These are phyloP conservation scores for Aurelia sp. DNA, from an alignment of 30 jellyfish, hydroid and myxozoan genomes.

Conservation along the genomic window DNA sequence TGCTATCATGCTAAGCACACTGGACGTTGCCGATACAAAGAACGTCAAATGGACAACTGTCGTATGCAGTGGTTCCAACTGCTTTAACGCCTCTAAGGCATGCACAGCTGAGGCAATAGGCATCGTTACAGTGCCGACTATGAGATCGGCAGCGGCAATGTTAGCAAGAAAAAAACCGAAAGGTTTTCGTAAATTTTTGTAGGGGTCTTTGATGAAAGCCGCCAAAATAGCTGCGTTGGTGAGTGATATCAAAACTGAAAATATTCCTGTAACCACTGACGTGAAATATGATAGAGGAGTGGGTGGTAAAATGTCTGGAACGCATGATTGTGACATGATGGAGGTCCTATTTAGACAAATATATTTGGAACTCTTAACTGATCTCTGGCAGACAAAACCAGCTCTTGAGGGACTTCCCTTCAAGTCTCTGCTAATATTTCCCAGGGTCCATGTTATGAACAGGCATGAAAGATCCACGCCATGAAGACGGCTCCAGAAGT, in stretches of 20 bases:
- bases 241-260: constrained; percentile 51
- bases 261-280: constrained; percentile 42
- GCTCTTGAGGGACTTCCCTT: no score
- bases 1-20: constrained; percentile 80
- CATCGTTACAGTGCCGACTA: constrained; percentile 80
- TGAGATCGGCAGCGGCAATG: constrained; percentile 80
- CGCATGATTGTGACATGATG: constrained; percentile 54
- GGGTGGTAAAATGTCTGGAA: constrained; percentile 81
- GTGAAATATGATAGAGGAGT: constrained; percentile 79
- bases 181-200: constrained; percentile 85
- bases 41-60: constrained; percentile 64
- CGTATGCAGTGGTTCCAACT: constrained; percentile 17
- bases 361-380: no score
- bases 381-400: no score
- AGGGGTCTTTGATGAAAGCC: constrained; percentile 86
- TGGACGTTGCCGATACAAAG: constrained; percentile 88
- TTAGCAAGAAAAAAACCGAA: constrained; percentile 80
- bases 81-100: constrained; percentile 65
- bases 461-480: no score
- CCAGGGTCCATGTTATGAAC: no score
- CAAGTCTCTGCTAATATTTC: no score
- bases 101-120: constrained; percentile 81
- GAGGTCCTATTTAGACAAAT: no score
- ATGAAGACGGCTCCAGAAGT: no score
- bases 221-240: constrained; percentile 67